A percentile compares a stretch with the other conserved stretches of the same genome.
phyloP scores from a whole-genome alignment of 2,113 vertebrate genomes.

The Halichoerus grypus region DNA sequence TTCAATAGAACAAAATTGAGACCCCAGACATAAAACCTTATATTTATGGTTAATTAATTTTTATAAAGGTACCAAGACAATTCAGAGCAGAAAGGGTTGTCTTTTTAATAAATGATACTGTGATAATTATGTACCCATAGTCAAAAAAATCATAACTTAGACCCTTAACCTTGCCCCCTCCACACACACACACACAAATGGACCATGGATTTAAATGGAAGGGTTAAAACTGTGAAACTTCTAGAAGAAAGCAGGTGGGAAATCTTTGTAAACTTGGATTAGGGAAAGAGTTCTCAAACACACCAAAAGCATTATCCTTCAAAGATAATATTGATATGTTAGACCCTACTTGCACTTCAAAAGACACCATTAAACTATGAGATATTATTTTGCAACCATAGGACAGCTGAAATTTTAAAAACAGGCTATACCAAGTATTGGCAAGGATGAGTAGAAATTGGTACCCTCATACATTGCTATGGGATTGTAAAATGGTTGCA shows the following conservation, averaged over 20 bases:
- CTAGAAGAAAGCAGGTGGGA: neutral
- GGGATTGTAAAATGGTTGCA: neutral
- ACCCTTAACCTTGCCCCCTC: neutral
- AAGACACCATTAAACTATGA: neutral
- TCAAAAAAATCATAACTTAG: neutral
- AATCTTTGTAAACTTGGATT: neutral
- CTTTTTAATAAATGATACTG: neutral
- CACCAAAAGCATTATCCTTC: neutral
- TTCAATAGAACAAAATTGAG: neutral
- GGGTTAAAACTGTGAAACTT: neutral
- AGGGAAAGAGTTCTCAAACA: neutral
- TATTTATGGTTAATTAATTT: neutral
- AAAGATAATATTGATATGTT: neutral
- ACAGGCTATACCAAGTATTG: neutral
- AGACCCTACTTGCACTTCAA: neutral
- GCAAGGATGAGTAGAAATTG: neutral
- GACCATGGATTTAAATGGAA: neutral
- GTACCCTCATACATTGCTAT: neutral
- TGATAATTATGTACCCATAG: neutral
- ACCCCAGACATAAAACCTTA: neutral
- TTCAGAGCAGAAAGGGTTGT: neutral
- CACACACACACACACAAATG: neutral
- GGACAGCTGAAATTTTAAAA: neutral
- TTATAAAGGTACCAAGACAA: neutral
- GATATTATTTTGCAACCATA: neutral